Evolutionary conservation across 2,888 invertebrate species (phyloP).

Genomic region (Xylophagus ater): DNA sequence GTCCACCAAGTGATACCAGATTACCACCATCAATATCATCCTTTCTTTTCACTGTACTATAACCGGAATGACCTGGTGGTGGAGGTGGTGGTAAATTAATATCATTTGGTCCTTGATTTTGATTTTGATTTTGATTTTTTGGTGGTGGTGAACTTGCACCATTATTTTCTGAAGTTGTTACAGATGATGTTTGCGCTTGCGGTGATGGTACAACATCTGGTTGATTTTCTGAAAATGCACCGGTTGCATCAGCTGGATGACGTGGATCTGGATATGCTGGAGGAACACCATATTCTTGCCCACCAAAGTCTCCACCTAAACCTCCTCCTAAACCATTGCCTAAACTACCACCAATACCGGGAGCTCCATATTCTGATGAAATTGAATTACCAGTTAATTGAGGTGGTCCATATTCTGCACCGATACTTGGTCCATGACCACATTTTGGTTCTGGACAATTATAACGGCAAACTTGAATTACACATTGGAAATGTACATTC

Average conservation of each 20-base stretch:
- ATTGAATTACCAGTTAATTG: slow-evolving; percentile 46
- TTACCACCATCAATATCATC: slow-evolving; percentile 56
- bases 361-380: slow-evolving; percentile 55
- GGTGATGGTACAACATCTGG: slow-evolving; percentile 71
- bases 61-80: slow-evolving; percentile 68
- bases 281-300: slow-evolving; percentile 61
- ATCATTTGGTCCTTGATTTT: slow-evolving; percentile 46
- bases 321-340: slow-evolving; percentile 7
- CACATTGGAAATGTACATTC: slow-evolving; percentile 96
- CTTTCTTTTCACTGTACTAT: slow-evolving; percentile 77
- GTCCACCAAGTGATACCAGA: slow-evolving; percentile 69
- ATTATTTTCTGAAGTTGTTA: slow-evolving; percentile 52
- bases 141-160: slow-evolving; percentile 45
- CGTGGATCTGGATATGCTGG: slow-evolving; percentile 80
- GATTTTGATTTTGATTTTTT: slow-evolving; percentile 31
- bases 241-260: slow-evolving; percentile 73
- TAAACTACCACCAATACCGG: slow-evolving; percentile 26
- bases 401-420: slow-evolving; percentile 50
- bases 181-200: slow-evolving; percentile 62
- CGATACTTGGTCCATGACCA: slow-evolving; percentile 50
- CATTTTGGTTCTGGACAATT: slow-evolving; percentile 91
- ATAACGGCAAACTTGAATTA: slow-evolving; percentile 87
- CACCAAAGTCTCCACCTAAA: slow-evolving; percentile 28
- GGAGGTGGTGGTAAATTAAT: slow-evolving; percentile 76
- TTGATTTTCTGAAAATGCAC: slow-evolving; percentile 72